Evolutionary conservation across 2,797 vertebrate genomes (phyloP).

Genomic region (Channallabes apus): DNA sequence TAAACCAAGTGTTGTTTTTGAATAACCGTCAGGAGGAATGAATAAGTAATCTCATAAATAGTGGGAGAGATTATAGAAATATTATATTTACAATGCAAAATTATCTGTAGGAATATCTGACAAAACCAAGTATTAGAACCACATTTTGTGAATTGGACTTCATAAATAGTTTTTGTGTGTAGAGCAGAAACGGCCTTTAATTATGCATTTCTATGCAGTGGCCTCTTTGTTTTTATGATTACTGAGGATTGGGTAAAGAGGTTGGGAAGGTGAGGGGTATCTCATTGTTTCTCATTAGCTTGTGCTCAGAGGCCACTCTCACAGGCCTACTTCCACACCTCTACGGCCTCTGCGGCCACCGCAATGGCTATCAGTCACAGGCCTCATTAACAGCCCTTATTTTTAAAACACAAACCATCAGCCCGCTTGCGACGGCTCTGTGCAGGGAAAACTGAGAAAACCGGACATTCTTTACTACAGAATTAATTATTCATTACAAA

Average conservation of each 20-base stretch:
- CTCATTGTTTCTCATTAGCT: conserved; percentile 60
- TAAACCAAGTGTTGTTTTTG: background rate
- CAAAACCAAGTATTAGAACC: background rate
- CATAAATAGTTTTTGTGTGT: conserved; percentile 4
- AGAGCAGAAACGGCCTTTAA: conserved; percentile 1
- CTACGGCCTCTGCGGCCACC: conserved; percentile 18
- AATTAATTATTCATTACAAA: conserved; percentile 46
- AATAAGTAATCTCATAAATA: background rate
- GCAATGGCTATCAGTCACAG: conserved; percentile 54
- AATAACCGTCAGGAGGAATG: background rate
- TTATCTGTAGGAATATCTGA: background rate
- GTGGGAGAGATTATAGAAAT: background rate
- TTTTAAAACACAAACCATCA: conserved; percentile 37
- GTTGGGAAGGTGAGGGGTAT: conserved; percentile 46
- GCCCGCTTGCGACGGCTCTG: background rate
- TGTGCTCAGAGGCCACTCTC: conserved; percentile 46
- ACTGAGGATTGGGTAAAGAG: conserved; percentile 37
- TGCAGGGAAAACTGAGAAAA: conserved; percentile 28
- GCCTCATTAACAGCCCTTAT: conserved; percentile 47
- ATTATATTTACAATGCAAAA: background rate
- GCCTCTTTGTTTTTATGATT: conserved; percentile 44
- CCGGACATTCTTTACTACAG: conserved; percentile 10
- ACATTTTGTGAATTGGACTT: background rate
- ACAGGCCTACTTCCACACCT: conserved; percentile 38
- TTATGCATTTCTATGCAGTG: conserved; percentile 15